Percentiles rank a stretch among this genome's conserved stretches.
Evolutionary conservation across 1,140 invertebrate genomes (phyloP).

Genomic region (Aphelenchoides avenae): DNA sequence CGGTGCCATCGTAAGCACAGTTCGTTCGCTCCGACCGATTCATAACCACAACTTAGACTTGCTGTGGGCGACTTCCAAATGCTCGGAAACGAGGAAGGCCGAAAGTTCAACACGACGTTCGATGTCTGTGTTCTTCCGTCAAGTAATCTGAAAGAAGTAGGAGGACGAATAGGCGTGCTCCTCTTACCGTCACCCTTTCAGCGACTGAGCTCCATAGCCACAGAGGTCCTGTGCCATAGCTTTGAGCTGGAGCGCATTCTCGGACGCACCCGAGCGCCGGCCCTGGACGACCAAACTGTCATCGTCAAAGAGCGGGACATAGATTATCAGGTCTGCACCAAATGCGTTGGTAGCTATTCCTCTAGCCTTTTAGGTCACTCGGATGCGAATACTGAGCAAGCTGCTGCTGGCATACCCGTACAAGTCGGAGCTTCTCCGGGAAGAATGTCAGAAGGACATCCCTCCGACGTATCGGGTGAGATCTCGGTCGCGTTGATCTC

Average conservation of each 20-base stretch:
- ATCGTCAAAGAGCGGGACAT: conserved; percentile 90
- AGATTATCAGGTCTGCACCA: conserved; percentile 73
- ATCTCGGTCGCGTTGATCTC: too few relatives aligned
- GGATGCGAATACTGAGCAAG: conserved; percentile 60
- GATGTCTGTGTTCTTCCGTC: conserved; percentile 18
- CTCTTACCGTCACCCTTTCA: too few relatives aligned
- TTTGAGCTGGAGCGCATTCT: conserved; percentile 13
- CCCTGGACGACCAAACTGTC: conserved; percentile 70
- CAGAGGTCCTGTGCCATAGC: conserved; percentile 13
- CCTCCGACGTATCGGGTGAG: conserved; percentile 46
- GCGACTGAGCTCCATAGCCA: conserved; percentile 18
- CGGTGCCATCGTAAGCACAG: conserved; percentile 27
- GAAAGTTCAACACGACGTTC: conserved; percentile 65
- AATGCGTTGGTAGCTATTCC: conserved; percentile 67
- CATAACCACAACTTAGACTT: conserved; percentile 45
- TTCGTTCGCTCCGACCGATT: conserved; percentile 16
- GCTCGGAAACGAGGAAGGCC: conserved; percentile 33
- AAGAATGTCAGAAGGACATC: conserved; percentile 76
- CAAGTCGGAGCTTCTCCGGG: conserved; percentile 72
- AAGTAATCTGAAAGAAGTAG: conserved; percentile 34
- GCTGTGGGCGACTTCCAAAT: conserved; percentile 54
- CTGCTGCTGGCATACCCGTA: conserved; percentile 74
- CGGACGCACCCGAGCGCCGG: conserved; percentile 19
- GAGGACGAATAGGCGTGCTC: too few relatives aligned
- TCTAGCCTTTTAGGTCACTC: conserved; percentile 60